A percentile compares a stretch with the other conserved stretches of the same genome.
Conservation (phyloP, 1,140 invertebrate species). For the Ladona fulva region DNA sequence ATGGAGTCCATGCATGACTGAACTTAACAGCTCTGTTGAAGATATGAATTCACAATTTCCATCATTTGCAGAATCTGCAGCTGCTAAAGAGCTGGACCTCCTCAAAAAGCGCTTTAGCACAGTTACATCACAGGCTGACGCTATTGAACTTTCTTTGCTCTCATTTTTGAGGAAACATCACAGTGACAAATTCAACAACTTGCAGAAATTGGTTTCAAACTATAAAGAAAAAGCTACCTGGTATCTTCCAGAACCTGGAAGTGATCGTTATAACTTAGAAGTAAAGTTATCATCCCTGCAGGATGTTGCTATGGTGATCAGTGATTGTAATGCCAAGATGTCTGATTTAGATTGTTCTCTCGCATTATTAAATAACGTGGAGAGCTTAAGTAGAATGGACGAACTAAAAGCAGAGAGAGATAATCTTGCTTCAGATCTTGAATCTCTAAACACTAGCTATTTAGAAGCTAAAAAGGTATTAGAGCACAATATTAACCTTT, state of each 20-base stretch:
- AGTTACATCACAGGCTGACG: conserved; percentile 61
- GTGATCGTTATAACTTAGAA: conserved; percentile 86
- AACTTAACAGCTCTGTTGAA: conserved; percentile 56
- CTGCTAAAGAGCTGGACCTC: conserved; percentile 65
- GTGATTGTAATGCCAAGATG: conserved; percentile 55
- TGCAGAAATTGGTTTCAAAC: conserved; percentile 66
- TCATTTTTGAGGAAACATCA: conserved; percentile 80
- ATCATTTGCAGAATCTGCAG: conserved; percentile 59
- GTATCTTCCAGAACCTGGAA: conserved; percentile 78
- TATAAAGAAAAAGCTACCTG: conserved; percentile 84
- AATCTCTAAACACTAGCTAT: conserved; percentile 54
- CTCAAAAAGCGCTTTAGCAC: conserved; percentile 68
- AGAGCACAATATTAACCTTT: conserved; percentile 62
- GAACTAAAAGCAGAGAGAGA: conserved; percentile 52
- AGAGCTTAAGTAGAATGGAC: conserved; percentile 53
- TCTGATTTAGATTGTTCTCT: conserved; percentile 56
- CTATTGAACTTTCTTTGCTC: conserved; percentile 69
- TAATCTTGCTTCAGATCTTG: conserved; percentile 55
- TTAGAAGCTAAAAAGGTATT: conserved; percentile 57
- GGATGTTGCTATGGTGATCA: conserved; percentile 63
- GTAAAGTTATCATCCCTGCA: conserved; percentile 74
- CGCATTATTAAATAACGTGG: conserved; percentile 54
- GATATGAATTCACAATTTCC: conserved; percentile 69
- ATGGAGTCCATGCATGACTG: conserved; percentile 23
- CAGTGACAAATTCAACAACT: conserved; percentile 69